Evolutionary conservation across 37 sponge, comb jelly and placozoan genomes (phyloP), one percentile per base, ranked within the genome.

Genomic region (Eunapius fragilis): DNA sequence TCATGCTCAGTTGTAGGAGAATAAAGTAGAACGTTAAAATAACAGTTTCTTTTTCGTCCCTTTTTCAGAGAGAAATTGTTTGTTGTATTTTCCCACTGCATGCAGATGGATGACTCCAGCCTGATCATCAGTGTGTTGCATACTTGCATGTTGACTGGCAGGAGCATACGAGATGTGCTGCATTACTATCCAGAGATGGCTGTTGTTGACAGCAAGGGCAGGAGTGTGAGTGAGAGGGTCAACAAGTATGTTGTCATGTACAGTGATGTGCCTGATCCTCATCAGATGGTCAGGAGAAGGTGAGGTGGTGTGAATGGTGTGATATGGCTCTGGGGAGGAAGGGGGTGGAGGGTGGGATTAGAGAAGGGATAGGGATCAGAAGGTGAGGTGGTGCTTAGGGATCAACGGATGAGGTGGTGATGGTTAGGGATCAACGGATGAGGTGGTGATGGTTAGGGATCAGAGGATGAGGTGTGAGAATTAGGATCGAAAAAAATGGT

Each of bases 231-330:
- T 25, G 95, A 94, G 25, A 86, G 89, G 45, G 89, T 78, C 45
- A 98, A 98, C 83, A 94, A 93, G 81, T 98, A 96, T 80, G 83
- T 91, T 37, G 82, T 98, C 37, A 93, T 94, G 92, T 86, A 77
- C 68, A 90, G 92, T 0, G 83, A 92, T 25, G 58, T 12, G 32
- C 24, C 30, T 4, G 9, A 45, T 45, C 7, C 75, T 23, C 23
- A 7, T 35, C 75, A 75, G 75, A 3, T 23, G 75, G 31, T 25
- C 30, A 35, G 75, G 75, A 75, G 33, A 75, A 30, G 47, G 47
- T 45, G 47, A 45, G 47, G 70, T 80, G 34, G 77, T 45, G 14
- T 68, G 78, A 78, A 78, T 11, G 72, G 77, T 82, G 82, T 70
- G 67, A 78, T 86, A 45, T 50, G n/a, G 58, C 45, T 25, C 45